A percentile compares a stretch with the other conserved stretches of the same genome.
Conservation (phyloP, 2,113 vertebrate genomes). For the Macrotus californicus region DNA sequence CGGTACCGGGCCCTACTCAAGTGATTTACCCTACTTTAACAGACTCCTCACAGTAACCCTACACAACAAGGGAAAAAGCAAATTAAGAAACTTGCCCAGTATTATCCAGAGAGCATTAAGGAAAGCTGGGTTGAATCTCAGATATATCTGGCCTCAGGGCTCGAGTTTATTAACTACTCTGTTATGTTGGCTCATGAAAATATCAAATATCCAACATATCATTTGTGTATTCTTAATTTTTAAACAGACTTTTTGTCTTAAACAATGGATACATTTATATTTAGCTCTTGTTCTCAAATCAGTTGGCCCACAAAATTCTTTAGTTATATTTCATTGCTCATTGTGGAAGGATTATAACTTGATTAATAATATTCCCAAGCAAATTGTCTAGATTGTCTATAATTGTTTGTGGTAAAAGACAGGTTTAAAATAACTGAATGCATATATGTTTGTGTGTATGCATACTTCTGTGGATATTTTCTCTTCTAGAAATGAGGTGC, state of each 20-base stretch:
- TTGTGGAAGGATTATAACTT: neutral
- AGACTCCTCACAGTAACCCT: neutral
- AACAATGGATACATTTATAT: neutral
- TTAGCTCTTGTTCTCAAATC: neutral
- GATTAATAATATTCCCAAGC: neutral
- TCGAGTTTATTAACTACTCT: neutral
- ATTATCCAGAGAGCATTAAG: neutral
- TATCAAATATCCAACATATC: neutral
- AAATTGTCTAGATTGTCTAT: neutral
- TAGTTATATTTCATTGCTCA: neutral
- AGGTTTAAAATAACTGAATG: neutral
- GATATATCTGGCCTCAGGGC: neutral
- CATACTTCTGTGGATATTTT: neutral
- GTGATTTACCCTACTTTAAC: neutral
- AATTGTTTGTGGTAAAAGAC: neutral
- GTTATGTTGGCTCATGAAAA: neutral
- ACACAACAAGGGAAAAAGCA: neutral
- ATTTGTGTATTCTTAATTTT: neutral
- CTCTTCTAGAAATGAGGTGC: neutral
- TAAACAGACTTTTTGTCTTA: neutral
- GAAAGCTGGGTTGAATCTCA: neutral
- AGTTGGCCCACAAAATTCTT: neutral
- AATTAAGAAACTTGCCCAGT: neutral
- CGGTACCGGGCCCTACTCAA: neutral
- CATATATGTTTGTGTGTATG: neutral